Base-by-base conservation (phyloP, 2,113 vertebrate genomes). In the Anseranas semipalmata region DNA sequence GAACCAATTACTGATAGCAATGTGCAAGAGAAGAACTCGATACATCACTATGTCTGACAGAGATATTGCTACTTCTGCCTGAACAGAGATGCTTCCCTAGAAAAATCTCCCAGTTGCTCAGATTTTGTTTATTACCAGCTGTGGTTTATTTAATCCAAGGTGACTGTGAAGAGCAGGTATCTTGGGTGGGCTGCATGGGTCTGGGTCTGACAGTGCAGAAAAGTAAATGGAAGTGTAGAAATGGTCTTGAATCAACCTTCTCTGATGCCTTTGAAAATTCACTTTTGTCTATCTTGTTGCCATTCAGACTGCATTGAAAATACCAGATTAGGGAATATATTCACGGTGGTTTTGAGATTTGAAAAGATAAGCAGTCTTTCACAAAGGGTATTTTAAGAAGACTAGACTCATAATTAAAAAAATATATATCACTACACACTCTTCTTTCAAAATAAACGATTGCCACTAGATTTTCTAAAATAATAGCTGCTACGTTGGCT, bases 1-100 rank as follows among this genome's bases (percentile, higher is more conserved):
- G 22, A 89, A 68, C 72, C 89, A 93, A 67, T 75, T 78, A 56
- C 48, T 33, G 60, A 45, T 53, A 73, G 59, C 45, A 82, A 27
- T 17, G 15, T 2, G 4, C 0, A 2, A 30, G 16, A 52, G 52
- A 67, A 55, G 59, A 87, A 22, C 46, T 35, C 4, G 2, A 10
- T 41, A 53, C 1, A 0, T 28, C 4, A 2, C 10, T 37, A 3
- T 6, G 6, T 45, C 58, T 68, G 71, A 60, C 56, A 62, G 35
- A 56, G 82, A 66, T 12, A 30, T 6, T 45, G 56, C 60, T 48
- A 0, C 7, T n/a, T 32, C 45, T 55, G 37, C 17, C 46, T 39
- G 15, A 6, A 0, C 14, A 46, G 39, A 10, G 62, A 72, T 25
- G 15, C 45, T 13, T 5, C 1, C 21, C n/a, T 1, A 27, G 89